Evolutionary conservation across 1,140 invertebrate genomes (phyloP).

Genomic region (Tetramorium parvispinum): DNA sequence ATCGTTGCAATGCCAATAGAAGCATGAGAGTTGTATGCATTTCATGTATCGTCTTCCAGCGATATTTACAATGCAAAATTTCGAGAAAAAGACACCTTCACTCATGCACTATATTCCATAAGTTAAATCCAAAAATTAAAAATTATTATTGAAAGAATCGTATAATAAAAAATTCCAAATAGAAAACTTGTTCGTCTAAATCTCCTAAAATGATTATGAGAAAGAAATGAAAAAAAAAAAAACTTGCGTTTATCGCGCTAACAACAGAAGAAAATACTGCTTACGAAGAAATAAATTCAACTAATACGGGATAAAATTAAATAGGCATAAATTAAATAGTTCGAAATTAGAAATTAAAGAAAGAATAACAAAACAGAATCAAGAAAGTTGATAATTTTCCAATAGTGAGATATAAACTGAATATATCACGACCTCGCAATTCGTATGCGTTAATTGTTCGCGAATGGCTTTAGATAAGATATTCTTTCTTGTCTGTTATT

Average conservation of each 20-base stretch:
- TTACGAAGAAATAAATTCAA: not conserved
- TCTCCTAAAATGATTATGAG: not conserved
- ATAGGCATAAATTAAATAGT: not conserved
- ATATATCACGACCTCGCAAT: not conserved
- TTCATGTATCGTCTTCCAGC: slow-evolving; percentile 7
- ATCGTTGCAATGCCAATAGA: slow-evolving; percentile 17
- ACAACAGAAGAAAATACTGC: not conserved
- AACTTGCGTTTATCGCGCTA: not conserved
- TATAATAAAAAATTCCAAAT: not conserved
- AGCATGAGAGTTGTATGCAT: slow-evolving; percentile 35
- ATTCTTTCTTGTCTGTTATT: slow-evolving; percentile 21
- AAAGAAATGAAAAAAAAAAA: not conserved
- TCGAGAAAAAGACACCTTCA: not conserved
- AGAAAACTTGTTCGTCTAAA: not conserved
- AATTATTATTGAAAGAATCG: not conserved
- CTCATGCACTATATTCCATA: not conserved
- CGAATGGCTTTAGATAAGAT: slow-evolving; percentile 18
- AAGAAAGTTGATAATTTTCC: not conserved
- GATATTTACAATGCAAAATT: not conserved
- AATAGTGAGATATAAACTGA: not conserved
- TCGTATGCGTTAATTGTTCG: slow-evolving; percentile 4
- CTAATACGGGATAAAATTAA: not conserved
- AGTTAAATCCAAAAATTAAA: not conserved
- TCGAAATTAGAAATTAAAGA: not conserved
- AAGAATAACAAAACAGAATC: not conserved